Percentiles rank a stretch among this genome's conserved stretches.
phyloP scores from a whole-genome alignment of 2,888 invertebrate species.

The Caenorhabditis plicata region DNA sequence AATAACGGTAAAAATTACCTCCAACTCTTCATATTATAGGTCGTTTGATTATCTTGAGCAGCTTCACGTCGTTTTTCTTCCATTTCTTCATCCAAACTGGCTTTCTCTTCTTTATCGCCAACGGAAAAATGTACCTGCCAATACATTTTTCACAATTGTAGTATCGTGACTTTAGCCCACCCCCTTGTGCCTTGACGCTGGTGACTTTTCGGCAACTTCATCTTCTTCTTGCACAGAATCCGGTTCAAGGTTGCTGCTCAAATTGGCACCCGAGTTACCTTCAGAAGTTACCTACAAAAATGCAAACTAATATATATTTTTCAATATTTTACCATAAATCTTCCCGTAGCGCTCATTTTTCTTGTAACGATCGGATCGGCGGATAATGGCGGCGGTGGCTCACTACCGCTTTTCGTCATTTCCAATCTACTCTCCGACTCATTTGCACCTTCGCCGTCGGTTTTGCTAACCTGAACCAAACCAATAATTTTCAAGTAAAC shows the following conservation, averaged over 20 bases:
- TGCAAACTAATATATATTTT: background rate
- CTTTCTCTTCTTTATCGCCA: constrained; percentile 33
- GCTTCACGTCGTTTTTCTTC: constrained; percentile 10
- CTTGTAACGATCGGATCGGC: constrained; percentile 18
- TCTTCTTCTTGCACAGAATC: constrained; percentile 10
- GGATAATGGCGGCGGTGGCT: constrained; percentile 18
- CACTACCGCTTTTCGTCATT: constrained; percentile 30
- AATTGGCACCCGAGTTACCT: constrained; percentile 3
- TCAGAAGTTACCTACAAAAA: constrained; percentile 16
- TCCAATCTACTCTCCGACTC: background rate
- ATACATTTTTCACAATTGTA: background rate
- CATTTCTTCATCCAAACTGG: constrained; percentile 10
- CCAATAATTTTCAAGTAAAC: background rate
- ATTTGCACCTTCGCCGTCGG: constrained; percentile 4
- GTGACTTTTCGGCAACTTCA: constrained; percentile 6
- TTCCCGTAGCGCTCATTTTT: constrained; percentile 41
- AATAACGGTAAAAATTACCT: no score
- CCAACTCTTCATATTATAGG: constrained; percentile 55
- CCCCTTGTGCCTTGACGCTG: constrained; percentile 14
- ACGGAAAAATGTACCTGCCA: constrained; percentile 53
- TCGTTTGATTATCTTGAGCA: constrained; percentile 39
- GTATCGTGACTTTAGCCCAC: background rate
- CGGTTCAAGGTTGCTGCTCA: no score
- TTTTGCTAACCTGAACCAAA: constrained; percentile 23
- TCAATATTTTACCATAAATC: constrained; percentile 34